phyloP scores from a whole-genome alignment of 92 coral and sea anemone genomes.

The Micromussa lordhowensis region DNA sequence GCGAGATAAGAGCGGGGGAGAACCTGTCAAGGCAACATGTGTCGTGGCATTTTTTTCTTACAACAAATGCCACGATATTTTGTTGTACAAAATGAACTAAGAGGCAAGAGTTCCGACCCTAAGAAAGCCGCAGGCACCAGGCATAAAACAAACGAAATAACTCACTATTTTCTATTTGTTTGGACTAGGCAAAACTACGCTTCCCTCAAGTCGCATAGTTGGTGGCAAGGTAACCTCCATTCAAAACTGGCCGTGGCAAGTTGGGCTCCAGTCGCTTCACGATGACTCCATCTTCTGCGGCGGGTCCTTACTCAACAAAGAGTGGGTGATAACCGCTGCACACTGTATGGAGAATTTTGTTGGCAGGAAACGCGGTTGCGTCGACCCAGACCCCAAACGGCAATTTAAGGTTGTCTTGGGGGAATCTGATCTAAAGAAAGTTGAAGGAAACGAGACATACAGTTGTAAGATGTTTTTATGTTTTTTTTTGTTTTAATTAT shows the following conservation, averaged over 20 bases:
- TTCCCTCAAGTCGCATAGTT: slow-evolving; percentile 61
- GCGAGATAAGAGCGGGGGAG: too few species aligned
- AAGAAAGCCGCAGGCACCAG: too few species aligned
- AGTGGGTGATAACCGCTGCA: slow-evolving; percentile 90
- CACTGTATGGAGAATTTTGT: slow-evolving; percentile 74
- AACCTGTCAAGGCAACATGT: accelerated
- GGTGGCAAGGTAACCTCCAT: slow-evolving; percentile 71
- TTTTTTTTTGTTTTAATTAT: background rate
- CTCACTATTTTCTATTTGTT: background rate
- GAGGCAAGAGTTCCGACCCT: too few species aligned
- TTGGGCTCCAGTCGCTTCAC: slow-evolving; percentile 68
- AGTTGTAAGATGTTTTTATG: slow-evolving; percentile 30
- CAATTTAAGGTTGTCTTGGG: slow-evolving; percentile 71
- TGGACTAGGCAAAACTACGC: background rate
- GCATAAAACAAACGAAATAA: background rate
- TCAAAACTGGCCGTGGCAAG: slow-evolving; percentile 89
- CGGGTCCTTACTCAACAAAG: slow-evolving; percentile 76
- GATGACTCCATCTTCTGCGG: slow-evolving; percentile 70
- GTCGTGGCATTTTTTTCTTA: too few species aligned
- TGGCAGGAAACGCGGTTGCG: slow-evolving; percentile 63
- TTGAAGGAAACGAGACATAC: slow-evolving; percentile 72
- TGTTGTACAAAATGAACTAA: too few species aligned
- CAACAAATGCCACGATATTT: too few species aligned
- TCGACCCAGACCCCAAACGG: slow-evolving; percentile 33
- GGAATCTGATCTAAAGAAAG: slow-evolving; percentile 74